Percentiles rank a stretch among this genome's conserved stretches.
Conservation (phyloP, 2,113 vertebrate species). For the Phaethon lepturus region DNA sequence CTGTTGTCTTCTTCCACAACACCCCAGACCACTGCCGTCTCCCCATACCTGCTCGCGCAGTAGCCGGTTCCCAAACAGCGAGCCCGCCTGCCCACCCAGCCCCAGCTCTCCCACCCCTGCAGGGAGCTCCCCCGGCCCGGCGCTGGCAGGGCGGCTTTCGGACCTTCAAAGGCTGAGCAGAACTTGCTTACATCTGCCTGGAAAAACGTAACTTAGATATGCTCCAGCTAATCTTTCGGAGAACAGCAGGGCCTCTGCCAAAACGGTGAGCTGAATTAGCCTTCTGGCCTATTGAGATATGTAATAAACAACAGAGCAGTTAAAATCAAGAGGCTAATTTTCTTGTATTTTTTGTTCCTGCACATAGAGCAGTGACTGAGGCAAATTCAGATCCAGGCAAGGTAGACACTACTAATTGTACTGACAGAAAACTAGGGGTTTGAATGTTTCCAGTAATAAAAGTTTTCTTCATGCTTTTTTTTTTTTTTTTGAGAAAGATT, state of each 20-base stretch:
- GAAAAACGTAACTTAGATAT: neutral
- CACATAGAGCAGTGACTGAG: neutral
- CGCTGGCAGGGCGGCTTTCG: neutral
- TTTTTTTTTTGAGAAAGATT: neutral
- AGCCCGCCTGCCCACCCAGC: rapidly evolving
- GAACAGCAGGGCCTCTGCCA: neutral
- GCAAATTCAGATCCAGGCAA: neutral
- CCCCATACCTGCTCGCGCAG: neutral
- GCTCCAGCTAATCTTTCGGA: neutral
- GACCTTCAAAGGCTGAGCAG: neutral
- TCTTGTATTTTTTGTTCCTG: neutral
- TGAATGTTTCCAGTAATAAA: neutral
- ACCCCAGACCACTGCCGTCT: neutral
- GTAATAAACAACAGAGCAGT: neutral
- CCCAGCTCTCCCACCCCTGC: neutral
- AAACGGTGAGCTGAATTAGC: neutral
- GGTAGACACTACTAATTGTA: neutral
- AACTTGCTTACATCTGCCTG: neutral
- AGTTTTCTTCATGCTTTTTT: neutral
- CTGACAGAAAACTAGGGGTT: neutral
- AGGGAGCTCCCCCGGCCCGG: neutral
- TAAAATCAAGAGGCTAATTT: neutral
- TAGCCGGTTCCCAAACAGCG: too few relatives aligned
- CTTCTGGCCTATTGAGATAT: neutral
- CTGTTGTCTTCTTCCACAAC: neutral